phyloP scores from a whole-genome alignment of 2,888 invertebrate species.

The Melinaea marsaeus region DNA sequence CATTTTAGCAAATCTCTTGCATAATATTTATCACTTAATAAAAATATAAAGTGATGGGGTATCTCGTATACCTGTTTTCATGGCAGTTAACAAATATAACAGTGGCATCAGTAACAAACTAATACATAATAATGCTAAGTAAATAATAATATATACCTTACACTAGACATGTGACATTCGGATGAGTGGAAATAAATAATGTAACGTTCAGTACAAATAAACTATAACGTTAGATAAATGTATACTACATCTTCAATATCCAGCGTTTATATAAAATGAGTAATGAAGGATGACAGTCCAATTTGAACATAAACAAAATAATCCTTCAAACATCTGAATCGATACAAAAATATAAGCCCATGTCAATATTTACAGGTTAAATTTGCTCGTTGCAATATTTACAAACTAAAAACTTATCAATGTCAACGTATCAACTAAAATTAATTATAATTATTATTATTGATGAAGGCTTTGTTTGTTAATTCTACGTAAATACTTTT shows the following conservation, averaged over 20 bases:
- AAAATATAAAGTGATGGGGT: constrained; percentile 2
- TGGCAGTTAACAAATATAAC: constrained; percentile 12
- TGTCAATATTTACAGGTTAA: constrained; percentile 26
- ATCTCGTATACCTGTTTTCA: neutral
- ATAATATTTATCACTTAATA: constrained; percentile 12
- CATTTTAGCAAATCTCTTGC: constrained; percentile 9
- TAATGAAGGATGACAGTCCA: neutral
- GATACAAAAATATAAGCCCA: constrained; percentile 30
- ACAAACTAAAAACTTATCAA: constrained; percentile 17
- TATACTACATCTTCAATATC: too few species aligned
- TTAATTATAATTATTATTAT: too few species aligned
- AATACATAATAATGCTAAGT: constrained; percentile 13
- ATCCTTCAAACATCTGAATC: constrained; percentile 3
- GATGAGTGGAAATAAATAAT: constrained; percentile 15
- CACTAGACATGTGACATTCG: neutral
- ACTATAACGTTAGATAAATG: too few species aligned
- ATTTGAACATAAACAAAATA: constrained; percentile 7
- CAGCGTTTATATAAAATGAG: too few species aligned
- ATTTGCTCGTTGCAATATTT: constrained; percentile 20
- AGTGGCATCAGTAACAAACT: constrained; percentile 20
- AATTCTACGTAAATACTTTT: too few species aligned
- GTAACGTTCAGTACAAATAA: constrained; percentile 11
- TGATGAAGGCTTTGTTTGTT: too few species aligned
- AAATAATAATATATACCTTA: constrained; percentile 12
- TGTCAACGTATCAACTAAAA: constrained; percentile 10